Percentiles rank a stretch among this genome's conserved stretches.
Evolutionary conservation across 2,888 invertebrate genomes (phyloP).

Genomic region (Chrysolina americana): DNA sequence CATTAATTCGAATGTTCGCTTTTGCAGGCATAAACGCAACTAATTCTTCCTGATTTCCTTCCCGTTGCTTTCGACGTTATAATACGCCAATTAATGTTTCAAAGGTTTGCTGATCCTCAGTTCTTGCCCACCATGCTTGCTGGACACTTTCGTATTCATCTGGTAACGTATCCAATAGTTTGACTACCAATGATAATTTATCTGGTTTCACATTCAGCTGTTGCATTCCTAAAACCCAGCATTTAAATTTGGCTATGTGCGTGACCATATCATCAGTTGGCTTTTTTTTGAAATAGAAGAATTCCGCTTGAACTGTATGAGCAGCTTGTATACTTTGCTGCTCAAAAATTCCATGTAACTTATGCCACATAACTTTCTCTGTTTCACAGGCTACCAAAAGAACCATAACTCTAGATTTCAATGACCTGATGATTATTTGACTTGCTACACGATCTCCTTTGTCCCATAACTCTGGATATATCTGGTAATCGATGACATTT

Average conservation of each 20-base stretch:
- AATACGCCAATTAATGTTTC: conserved; percentile 2
- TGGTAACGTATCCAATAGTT: background rate
- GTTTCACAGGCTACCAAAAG: background rate
- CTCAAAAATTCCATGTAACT: background rate
- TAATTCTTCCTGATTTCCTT: background rate
- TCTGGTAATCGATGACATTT: background rate
- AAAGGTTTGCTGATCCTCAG: conserved; percentile 15
- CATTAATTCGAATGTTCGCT: background rate
- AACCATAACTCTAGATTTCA: conserved; percentile 4
- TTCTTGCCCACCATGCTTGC: conserved; percentile 11
- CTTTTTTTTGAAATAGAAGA: background rate
- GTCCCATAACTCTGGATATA: background rate
- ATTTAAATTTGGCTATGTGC: background rate
- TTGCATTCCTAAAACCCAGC: background rate
- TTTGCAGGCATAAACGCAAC: conserved; percentile 9
- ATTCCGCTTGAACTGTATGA: background rate
- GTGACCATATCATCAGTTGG: background rate
- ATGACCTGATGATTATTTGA: background rate
- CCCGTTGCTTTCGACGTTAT: background rate
- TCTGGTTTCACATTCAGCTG: background rate
- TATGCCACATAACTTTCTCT: background rate
- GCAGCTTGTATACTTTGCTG: background rate
- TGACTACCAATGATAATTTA: conserved; percentile 3
- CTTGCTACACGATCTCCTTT: conserved; percentile 8
- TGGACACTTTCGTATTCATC: conserved; percentile 1